A percentile compares a stretch with the other conserved stretches of the same genome.
Conservation (phyloP, 2,113 vertebrate genomes). For the Xyrauchen texanus region DNA sequence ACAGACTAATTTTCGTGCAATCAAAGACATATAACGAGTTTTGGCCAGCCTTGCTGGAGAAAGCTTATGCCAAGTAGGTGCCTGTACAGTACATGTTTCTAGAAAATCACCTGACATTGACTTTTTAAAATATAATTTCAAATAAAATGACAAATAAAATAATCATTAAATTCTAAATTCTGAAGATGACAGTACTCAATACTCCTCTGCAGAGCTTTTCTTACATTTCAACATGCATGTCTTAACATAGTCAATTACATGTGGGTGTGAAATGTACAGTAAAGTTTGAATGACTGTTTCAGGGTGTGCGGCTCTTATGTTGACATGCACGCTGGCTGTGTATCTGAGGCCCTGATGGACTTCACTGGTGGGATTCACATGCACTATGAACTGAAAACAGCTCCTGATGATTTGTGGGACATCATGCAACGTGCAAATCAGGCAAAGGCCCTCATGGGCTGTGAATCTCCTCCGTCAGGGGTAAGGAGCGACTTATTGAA, state of each 20-base stretch:
- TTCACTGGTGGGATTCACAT: slow-evolving; percentile 85
- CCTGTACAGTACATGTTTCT: background rate
- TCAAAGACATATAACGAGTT: slow-evolving; percentile 69
- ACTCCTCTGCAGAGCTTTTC: no score
- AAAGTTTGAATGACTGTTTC: background rate
- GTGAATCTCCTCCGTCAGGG: slow-evolving; percentile 74
- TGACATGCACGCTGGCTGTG: slow-evolving; percentile 77
- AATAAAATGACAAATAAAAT: no score
- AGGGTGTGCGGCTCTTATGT: slow-evolving; percentile 86
- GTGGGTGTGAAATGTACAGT: no score
- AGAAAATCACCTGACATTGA: no score
- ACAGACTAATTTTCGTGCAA: slow-evolving; percentile 65
- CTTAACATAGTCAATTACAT: no score
- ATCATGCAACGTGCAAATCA: slow-evolving; percentile 72
- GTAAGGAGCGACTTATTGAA: slow-evolving; percentile 57
- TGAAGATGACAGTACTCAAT: no score
- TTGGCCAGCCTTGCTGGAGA: slow-evolving; percentile 75
- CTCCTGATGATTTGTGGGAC: slow-evolving; percentile 73
- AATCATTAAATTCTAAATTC: no score
- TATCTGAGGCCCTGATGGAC: slow-evolving; percentile 83
- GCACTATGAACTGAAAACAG: slow-evolving; percentile 66
- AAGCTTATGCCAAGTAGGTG: slow-evolving; percentile 76
- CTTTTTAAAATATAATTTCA: no score
- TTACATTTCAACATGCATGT: no score
- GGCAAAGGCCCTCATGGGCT: slow-evolving; percentile 78